phyloP scores from a whole-genome alignment of 2,797 vertebrate species.

The Percopsis omiscomaycus region DNA sequence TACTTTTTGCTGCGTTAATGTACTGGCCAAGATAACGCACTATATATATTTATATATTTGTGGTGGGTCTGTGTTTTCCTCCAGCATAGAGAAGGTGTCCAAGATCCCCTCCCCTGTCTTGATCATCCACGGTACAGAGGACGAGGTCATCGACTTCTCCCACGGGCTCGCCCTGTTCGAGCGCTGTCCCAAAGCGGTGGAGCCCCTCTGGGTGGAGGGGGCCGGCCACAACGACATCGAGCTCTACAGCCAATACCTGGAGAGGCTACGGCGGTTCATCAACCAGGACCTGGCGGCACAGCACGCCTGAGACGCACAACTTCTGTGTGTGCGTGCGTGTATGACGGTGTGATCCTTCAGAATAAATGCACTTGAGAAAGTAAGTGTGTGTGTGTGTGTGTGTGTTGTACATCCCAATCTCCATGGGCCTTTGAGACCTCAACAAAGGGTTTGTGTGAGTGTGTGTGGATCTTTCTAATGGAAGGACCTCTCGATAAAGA shows the following conservation, averaged over 20 bases:
- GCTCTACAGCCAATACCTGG: conserved; percentile 99
- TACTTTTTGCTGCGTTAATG: no score
- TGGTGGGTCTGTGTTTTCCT: conserved; percentile 4
- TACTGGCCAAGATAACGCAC: no score
- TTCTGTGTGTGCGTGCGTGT: conserved; percentile 39
- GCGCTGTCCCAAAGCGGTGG: conserved; percentile 96
- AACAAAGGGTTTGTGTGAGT: conserved; percentile 22
- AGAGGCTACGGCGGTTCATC: conserved; percentile 96
- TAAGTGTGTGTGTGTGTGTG: conserved; percentile 44
- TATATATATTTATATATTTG: no score
- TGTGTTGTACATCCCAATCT: conserved; percentile 50
- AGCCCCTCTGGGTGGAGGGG: conserved; percentile 98
- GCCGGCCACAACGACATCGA: conserved; percentile 98
- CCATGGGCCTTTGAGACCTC: conserved; percentile 47
- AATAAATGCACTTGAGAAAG: conserved; percentile 23
- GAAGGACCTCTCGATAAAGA: conserved; percentile 64
- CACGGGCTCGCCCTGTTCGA: conserved; percentile 94
- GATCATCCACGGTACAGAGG: conserved; percentile 97
- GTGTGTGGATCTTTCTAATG: conserved; percentile 29
- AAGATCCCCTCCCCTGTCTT: conserved; percentile 97
- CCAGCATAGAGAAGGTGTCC: conserved; percentile 97
- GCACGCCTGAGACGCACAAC: conserved; percentile 76
- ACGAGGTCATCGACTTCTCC: conserved; percentile 98
- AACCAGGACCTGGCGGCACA: conserved; percentile 91
- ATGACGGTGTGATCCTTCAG: not conserved